Evolutionary conservation across 2,888 invertebrate genomes (phyloP).

Genomic region (Cacoxenus indagator): DNA sequence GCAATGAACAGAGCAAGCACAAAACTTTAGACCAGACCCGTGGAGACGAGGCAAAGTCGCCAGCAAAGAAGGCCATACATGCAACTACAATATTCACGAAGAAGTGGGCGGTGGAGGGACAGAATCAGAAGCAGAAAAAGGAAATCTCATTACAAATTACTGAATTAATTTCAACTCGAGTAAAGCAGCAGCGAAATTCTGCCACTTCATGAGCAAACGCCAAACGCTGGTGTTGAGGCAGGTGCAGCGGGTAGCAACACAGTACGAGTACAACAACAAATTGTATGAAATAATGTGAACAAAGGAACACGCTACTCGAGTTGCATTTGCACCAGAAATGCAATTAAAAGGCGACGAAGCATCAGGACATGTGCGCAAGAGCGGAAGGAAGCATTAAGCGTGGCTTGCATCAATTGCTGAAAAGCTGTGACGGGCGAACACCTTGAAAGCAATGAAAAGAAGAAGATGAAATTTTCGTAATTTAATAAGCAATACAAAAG

Average conservation of each 20-base stretch:
- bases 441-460: not conserved
- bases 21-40: not conserved
- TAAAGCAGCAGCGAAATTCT: constrained; percentile 23
- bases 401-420: not conserved
- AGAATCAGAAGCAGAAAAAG: not conserved
- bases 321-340: constrained; percentile 55
- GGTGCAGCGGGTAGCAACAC: not conserved
- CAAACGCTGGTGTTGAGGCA: constrained; percentile 5
- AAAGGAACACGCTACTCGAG: constrained; percentile 48
- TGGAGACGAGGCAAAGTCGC: not conserved
- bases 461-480: not conserved
- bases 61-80: not conserved
- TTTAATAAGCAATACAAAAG: constrained; percentile 6
- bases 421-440: not conserved
- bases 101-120: too few relatives aligned
- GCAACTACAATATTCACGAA: not conserved
- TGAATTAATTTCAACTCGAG: constrained; percentile 60
- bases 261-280: constrained; percentile 33
- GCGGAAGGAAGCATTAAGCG: not conserved
- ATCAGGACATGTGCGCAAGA: not conserved
- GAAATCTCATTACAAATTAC: constrained; percentile 60
- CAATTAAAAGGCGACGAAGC: constrained; percentile 47
- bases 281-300: not conserved
- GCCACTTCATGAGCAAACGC: constrained; percentile 9
- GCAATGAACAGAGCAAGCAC: not conserved